These are phyloP conservation scores for Liodrosophila aerea DNA, from an alignment of 2,888 invertebrate species.

Conservation along the genomic window DNA sequence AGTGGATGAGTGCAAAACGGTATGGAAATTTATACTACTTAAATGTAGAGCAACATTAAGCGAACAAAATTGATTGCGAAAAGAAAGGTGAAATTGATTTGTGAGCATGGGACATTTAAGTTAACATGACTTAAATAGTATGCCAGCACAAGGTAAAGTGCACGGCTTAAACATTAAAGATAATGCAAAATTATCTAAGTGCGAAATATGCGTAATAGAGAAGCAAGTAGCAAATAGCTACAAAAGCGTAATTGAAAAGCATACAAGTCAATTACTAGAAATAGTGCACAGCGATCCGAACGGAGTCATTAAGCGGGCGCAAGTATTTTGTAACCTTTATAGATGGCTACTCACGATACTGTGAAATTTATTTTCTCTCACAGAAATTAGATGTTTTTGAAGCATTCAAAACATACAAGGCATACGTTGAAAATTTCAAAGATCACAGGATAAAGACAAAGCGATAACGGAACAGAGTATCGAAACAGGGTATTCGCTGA, in stretches of 20 bases:
- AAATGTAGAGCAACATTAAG: neutral
- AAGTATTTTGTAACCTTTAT: constrained; percentile 1
- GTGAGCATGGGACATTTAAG: constrained; percentile 14
- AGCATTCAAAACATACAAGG: neutral
- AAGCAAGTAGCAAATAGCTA: neutral
- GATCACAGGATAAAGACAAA: neutral
- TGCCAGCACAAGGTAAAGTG: constrained; percentile 1
- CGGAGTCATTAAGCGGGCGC: neutral
- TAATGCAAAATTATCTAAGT: neutral
- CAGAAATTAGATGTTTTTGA: neutral
- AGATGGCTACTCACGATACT: neutral
- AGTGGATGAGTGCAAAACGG: neutral
- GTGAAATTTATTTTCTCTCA: neutral
- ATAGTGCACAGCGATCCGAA: constrained; percentile 4
- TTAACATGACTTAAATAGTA: neutral
- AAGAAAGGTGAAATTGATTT: neutral
- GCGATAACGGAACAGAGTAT: constrained; percentile 1
- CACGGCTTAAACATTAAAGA: neutral
- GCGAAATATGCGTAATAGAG: constrained; percentile 5
- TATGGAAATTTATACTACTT: constrained; percentile 8
- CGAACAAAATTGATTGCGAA: neutral
- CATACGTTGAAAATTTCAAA: constrained; percentile 1
- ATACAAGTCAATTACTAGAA: neutral
- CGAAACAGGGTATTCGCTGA: neutral
- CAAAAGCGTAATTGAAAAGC: constrained; percentile 1